Evolutionary conservation across 2,888 invertebrate genomes (phyloP).

Genomic region (Acanthosepion esculentum): DNA sequence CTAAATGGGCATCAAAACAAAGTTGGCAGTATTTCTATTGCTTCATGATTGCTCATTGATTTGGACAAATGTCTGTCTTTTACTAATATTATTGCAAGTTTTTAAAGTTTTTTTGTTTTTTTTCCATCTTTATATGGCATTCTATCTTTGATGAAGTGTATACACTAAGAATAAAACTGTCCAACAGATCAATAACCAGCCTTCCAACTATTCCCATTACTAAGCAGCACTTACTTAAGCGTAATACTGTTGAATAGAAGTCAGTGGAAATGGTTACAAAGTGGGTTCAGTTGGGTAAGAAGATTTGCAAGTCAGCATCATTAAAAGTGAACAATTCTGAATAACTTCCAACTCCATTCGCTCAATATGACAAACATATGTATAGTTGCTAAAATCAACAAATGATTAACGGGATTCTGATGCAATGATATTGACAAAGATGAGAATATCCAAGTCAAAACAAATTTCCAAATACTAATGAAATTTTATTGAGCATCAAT

Average conservation of each 20-base stretch:
- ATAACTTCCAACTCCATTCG: neutral
- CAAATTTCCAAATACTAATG: too few relatives aligned
- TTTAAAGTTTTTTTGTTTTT: neutral
- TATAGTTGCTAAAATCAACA: too few relatives aligned
- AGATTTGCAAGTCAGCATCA: neutral
- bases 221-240: neutral
- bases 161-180: neutral
- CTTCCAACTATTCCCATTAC: neutral
- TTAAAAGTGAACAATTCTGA: neutral
- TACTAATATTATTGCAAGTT: neutral
- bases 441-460: too few relatives aligned
- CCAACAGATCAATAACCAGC: neutral
- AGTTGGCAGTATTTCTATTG: neutral
- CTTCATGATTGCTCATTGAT: neutral
- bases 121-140: neutral
- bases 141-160: neutral
- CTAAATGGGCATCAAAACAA: neutral
- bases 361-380: too few relatives aligned
- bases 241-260: neutral
- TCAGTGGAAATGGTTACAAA: neutral
- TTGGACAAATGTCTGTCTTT: neutral
- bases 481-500: too few relatives aligned
- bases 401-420: too few relatives aligned
- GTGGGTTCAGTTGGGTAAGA: neutral
- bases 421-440: too few relatives aligned